Evolutionary conservation across 2,888 invertebrate species (phyloP).

Genomic region (Nomada goodeniana): DNA sequence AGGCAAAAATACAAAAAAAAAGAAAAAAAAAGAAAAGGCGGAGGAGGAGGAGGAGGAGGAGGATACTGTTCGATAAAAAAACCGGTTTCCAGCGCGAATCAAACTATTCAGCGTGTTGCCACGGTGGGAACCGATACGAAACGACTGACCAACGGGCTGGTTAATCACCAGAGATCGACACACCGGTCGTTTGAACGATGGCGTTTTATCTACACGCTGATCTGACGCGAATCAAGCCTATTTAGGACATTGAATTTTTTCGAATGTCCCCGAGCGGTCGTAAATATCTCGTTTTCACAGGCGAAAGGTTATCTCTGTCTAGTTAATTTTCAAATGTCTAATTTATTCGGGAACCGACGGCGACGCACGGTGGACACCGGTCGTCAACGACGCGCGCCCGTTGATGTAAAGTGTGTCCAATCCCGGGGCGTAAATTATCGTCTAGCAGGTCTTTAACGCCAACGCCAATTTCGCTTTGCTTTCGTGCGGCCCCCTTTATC

Average conservation of each 20-base stretch:
- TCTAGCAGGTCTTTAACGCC: constrained; percentile 59
- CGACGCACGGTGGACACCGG: constrained; percentile 3
- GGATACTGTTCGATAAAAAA: constrained; percentile 59
- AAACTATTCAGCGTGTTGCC: constrained; percentile 61
- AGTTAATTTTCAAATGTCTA: constrained; percentile 64
- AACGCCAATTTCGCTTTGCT: constrained; percentile 48
- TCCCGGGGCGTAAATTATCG: constrained; percentile 55
- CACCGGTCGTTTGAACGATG: constrained; percentile 55
- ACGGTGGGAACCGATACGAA: constrained; percentile 43
- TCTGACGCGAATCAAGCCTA: constrained; percentile 68
- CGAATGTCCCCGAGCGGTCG: constrained; percentile 38
- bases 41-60: not conserved
- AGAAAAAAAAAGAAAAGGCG: not conserved
- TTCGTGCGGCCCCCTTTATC: constrained; percentile 40
- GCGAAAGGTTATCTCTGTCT: constrained; percentile 67
- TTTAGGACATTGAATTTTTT: constrained; percentile 57
- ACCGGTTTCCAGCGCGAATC: constrained; percentile 68
- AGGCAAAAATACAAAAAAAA: not conserved
- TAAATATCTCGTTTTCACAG: constrained; percentile 66
- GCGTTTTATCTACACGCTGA: constrained; percentile 66
- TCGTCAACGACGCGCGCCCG: constrained; percentile 8
- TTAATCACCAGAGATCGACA: constrained; percentile 41
- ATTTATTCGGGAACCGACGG: constrained; percentile 58
- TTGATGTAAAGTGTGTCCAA: constrained; percentile 36
- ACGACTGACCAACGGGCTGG: constrained; percentile 60